These are phyloP conservation scores for Zophobas morio DNA, from an alignment of 1,140 invertebrate species.

Conservation along the genomic window DNA sequence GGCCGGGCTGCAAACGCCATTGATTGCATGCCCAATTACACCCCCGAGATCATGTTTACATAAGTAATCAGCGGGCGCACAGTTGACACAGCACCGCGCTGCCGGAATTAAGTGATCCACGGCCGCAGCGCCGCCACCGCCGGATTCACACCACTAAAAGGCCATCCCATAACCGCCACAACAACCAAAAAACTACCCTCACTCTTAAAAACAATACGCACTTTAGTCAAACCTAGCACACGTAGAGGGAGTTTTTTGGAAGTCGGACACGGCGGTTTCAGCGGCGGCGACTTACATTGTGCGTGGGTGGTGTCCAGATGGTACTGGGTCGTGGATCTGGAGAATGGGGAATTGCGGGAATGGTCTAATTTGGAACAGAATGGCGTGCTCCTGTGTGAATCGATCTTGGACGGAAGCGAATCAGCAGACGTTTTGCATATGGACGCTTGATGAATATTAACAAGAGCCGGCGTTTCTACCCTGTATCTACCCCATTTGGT, in stretches of 20 bases:
- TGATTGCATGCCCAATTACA: conserved; percentile 68
- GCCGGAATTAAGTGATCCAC: conserved; percentile 63
- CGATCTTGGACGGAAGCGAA: conserved; percentile 61
- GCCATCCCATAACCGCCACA: not conserved
- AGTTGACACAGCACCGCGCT: conserved; percentile 64
- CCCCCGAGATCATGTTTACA: conserved; percentile 67
- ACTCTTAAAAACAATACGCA: not conserved
- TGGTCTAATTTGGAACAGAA: not conserved
- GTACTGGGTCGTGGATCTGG: no score
- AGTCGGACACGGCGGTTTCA: no score
- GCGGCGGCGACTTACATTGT: no score
- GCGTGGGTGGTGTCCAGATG: no score
- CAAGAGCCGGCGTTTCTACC: conserved; percentile 43
- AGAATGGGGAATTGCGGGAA: no score
- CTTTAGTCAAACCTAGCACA: no score
- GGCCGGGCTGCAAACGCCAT: conserved; percentile 62
- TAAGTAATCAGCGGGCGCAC: conserved; percentile 65
- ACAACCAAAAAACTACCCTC: not conserved
- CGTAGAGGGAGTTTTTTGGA: no score
- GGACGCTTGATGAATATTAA: conserved; percentile 67
- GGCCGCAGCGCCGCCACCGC: conserved; percentile 7
- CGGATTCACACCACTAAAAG: conserved; percentile 5
- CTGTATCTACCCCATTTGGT: conserved; percentile 19
- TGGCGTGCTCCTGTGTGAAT: conserved; percentile 58
- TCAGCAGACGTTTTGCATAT: conserved; percentile 67